These are phyloP conservation scores for Parapristionchus giblindavisi DNA, from an alignment of 2,888 invertebrate genomes.

Conservation along the genomic window DNA sequence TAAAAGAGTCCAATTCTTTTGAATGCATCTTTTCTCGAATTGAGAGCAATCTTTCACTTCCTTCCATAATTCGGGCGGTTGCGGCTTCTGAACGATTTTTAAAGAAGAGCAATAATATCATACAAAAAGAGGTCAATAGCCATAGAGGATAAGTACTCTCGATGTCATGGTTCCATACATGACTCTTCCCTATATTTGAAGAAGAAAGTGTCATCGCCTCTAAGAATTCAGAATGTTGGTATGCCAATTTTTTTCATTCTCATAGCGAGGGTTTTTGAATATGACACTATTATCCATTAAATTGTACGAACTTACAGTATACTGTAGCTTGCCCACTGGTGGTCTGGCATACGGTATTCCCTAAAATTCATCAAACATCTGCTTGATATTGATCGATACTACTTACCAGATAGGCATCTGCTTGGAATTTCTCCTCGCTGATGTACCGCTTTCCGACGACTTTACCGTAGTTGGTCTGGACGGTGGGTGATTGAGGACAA, in stretches of 20 bases:
- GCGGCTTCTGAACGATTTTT: no score
- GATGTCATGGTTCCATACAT: no score
- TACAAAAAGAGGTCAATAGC: neutral
- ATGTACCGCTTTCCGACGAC: constrained; percentile 15
- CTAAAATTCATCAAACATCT: neutral
- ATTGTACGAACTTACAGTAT: neutral
- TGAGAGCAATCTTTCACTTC: no score
- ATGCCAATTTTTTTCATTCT: neutral
- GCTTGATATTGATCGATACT: neutral
- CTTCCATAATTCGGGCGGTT: no score
- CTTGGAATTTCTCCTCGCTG: neutral
- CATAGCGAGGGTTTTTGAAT: neutral
- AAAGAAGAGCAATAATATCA: neutral
- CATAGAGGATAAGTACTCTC: neutral
- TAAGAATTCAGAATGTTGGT: neutral
- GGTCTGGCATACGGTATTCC: constrained; percentile 14
- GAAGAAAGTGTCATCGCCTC: neutral
- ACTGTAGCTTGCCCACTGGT: constrained; percentile 1
- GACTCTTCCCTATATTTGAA: neutral
- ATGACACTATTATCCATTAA: no score
- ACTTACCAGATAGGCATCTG: constrained; percentile 16
- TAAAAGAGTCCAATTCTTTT: no score
- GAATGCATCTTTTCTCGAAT: no score
- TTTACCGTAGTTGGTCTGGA: constrained; percentile 7
- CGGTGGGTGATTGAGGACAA: neutral